Conservation (phyloP, 1,140 invertebrate species). For the Eriocheir sinensis region DNA sequence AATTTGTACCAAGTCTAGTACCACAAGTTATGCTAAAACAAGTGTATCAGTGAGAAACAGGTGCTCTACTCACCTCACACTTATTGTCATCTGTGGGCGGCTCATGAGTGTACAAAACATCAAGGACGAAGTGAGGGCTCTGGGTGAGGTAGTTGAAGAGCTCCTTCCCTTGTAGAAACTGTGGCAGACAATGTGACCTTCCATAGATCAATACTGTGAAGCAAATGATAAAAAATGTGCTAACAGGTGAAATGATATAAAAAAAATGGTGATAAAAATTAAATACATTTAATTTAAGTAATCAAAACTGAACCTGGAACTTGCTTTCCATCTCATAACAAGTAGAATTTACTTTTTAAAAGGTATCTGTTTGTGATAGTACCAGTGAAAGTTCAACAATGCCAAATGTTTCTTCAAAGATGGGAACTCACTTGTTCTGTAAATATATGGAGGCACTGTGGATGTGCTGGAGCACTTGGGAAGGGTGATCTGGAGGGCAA, state of each 20-base stretch:
- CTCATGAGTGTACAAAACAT: conserved; percentile 69
- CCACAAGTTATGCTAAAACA: conserved; percentile 80
- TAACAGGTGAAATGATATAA: too few species aligned
- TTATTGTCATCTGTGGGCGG: conserved; percentile 68
- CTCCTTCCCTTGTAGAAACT: conserved; percentile 60
- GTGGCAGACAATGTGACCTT: conserved; percentile 68
- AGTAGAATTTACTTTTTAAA: too few species aligned
- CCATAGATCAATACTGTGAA: conserved; percentile 66
- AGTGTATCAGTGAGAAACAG: background rate
- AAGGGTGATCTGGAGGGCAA: conserved; percentile 56
- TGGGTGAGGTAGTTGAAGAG: conserved; percentile 56
- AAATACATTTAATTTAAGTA: too few species aligned
- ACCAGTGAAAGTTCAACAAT: too few species aligned
- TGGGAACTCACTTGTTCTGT: conserved; percentile 43
- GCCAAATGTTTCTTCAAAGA: background rate
- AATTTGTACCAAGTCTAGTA: background rate
- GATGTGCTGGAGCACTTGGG: conserved; percentile 62
- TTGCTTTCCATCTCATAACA: too few species aligned
- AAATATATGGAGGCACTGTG: conserved; percentile 51
- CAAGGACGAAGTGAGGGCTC: conserved; percentile 65
- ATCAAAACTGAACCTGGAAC: too few species aligned
- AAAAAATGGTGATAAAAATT: too few species aligned
- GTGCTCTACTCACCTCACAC: conserved; percentile 59
- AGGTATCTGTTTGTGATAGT: too few species aligned
- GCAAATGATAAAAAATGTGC: too few species aligned